phyloP scores from a whole-genome alignment of 2,888 invertebrate species.

The Eurytoma adleriae region DNA sequence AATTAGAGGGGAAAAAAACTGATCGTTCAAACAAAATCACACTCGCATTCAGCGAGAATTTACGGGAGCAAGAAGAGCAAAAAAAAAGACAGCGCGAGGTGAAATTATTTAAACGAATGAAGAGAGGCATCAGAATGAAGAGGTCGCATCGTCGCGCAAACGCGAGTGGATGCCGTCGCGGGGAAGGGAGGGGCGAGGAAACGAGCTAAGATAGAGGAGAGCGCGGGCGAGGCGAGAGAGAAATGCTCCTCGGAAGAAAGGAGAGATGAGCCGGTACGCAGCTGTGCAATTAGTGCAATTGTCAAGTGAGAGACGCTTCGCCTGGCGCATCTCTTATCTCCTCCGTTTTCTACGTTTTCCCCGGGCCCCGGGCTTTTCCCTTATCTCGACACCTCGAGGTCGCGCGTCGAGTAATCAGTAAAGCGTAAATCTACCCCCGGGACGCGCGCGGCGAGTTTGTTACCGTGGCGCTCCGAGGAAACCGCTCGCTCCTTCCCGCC shows the following conservation, averaged over 20 bases:
- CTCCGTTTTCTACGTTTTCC: neutral
- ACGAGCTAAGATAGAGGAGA: neutral
- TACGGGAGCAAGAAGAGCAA: too few relatives aligned
- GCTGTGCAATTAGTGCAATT: constrained; percentile 68
- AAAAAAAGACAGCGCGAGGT: too few relatives aligned
- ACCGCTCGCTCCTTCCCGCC: neutral
- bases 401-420: constrained; percentile 62
- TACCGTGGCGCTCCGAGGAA: neutral
- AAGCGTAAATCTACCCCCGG: constrained; percentile 62
- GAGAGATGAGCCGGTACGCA: constrained; percentile 57
- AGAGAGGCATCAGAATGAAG: constrained; percentile 13
- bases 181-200: neutral
- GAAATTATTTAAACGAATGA: too few relatives aligned
- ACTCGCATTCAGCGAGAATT: too few relatives aligned
- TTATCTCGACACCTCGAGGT: constrained; percentile 64
- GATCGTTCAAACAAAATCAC: too few relatives aligned
- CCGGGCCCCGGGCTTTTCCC: constrained; percentile 57
- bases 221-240: neutral
- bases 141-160: neutral
- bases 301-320: constrained; percentile 63
- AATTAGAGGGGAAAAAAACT: too few relatives aligned
- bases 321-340: constrained; percentile 54
- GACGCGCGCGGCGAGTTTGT: constrained; percentile 54
- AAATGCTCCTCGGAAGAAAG: constrained; percentile 15
- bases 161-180: too few relatives aligned